phyloP scores from a whole-genome alignment of 2,888 invertebrate genomes.

The Cotesia congregata region DNA sequence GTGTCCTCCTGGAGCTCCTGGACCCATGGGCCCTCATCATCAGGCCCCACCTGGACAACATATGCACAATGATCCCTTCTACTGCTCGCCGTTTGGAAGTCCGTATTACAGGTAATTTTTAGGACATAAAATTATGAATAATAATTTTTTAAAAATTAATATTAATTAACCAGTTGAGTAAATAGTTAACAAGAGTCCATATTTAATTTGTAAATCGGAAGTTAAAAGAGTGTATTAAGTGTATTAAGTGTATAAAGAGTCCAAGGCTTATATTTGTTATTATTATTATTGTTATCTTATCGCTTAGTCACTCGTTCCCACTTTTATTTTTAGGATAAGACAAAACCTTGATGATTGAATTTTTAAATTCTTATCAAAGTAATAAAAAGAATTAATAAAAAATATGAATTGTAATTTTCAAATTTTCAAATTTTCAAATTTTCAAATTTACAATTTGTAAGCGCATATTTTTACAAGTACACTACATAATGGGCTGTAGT shows the following conservation, averaged over 20 bases:
- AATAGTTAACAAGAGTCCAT: not conserved
- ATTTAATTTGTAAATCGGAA: not conserved
- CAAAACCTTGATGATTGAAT: slow-evolving; percentile 64
- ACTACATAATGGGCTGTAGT: slow-evolving; percentile 28
- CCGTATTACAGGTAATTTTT: slow-evolving; percentile 73
- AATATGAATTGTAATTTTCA: not conserved
- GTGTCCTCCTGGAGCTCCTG: slow-evolving; percentile 66
- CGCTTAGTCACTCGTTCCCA: slow-evolving; percentile 43
- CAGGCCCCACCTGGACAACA: slow-evolving; percentile 69
- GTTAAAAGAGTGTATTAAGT: not conserved
- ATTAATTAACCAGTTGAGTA: too few species aligned
- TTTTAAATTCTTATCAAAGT: slow-evolving; percentile 26
- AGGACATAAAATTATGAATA: not conserved
- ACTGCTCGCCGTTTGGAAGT: slow-evolving; percentile 75
- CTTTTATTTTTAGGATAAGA: slow-evolving; percentile 63
- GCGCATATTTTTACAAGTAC: too few species aligned
- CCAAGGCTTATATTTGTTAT: slow-evolving; percentile 37
- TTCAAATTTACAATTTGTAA: too few species aligned
- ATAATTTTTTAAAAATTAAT: not conserved
- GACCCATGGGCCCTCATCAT: slow-evolving; percentile 66
- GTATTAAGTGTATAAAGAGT: not conserved
- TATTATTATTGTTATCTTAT: slow-evolving; percentile 64
- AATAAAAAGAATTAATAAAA: not conserved
- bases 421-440: too few species aligned
- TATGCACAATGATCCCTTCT: slow-evolving; percentile 74